Base-by-base conservation (phyloP, 37 sponge, comb jelly and placozoan genomes). In the Amphimedon queenslandica region DNA sequence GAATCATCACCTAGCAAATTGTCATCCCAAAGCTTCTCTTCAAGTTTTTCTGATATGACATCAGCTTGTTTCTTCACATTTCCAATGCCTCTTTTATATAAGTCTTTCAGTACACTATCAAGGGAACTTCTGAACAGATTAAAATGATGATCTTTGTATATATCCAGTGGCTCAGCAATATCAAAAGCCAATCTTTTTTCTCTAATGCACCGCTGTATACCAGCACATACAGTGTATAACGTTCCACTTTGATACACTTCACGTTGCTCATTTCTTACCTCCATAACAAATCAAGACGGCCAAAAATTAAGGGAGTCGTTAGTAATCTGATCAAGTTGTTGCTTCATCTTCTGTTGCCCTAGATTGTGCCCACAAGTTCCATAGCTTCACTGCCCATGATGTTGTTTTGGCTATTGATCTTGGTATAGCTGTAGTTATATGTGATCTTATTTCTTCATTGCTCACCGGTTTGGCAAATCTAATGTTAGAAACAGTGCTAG, bases 51-150 rank as follows among this genome's bases (percentile, higher is more conserved):
- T 34, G 6, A 16, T 41, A 4, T 63, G 21, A 42, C 76, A 47
- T 30, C 43, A 53, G 39, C 63, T 40, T 76, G 61, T 55, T 64
- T 76, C 58, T 36, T 64, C 47, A n/a, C 47, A 13, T 53, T 32
- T 2, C 39, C 66, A 18, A 38, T 37, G 25, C 37, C 39, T 37
- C 43, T 28, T 34, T n/a, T n/a, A 47, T 47, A 13, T 13, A 47
- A 47, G 13, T 47, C 51, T 47, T 47, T 47, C 51, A 47, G 13
- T 18, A 13, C 13, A 13, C 51, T 47, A 13, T 47, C 51, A 47
- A 47, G 13, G 13, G 13, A 8, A 13, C 51, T 47, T 18, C 51
- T 8, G 13, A 47, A 47, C 51, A 47, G 13, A 18, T 8, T 13
- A 47, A 47, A 47, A 18, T 8, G 13, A 18, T 8, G 51, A 47